Percentiles rank a stretch among this genome's conserved stretches.
Evolutionary conservation across 1,140 invertebrate species (phyloP).

Genomic region (Leptinotarsa lineolata): DNA sequence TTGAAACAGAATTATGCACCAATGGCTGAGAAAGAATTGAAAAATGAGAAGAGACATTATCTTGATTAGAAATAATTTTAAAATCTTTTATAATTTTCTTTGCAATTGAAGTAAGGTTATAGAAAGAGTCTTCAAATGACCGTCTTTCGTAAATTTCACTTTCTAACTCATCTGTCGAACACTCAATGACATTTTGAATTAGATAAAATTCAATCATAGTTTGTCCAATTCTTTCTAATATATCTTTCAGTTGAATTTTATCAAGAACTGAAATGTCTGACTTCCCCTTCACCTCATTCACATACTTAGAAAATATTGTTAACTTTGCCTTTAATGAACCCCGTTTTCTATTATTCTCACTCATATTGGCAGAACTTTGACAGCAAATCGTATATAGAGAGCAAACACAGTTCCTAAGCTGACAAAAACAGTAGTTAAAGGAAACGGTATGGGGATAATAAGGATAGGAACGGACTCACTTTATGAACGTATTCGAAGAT

Average conservation of each 20-base stretch:
- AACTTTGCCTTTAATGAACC: conserved; percentile 25
- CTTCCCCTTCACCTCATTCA: conserved; percentile 1
- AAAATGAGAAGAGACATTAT: conserved; percentile 1
- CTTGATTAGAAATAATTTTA: conserved; percentile 5
- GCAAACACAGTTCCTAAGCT: too few relatives aligned
- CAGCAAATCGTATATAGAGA: too few relatives aligned
- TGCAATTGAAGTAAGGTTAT: conserved; percentile 12
- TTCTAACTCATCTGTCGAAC: conserved; percentile 7
- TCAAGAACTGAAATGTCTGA: background rate
- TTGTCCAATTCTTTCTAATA: conserved; percentile 7
- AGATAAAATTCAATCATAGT: conserved; percentile 20
- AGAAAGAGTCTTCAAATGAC: conserved; percentile 22
- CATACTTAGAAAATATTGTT: conserved; percentile 24
- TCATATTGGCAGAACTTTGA: background rate
- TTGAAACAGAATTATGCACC: background rate
- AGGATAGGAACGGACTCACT: too few relatives aligned
- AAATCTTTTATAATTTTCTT: conserved; percentile 18
- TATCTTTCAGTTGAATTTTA: background rate
- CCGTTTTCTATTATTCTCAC: conserved; percentile 12
- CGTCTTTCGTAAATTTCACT: background rate
- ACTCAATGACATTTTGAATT: conserved; percentile 24
- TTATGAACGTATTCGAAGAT: too few relatives aligned
- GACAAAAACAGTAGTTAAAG: too few relatives aligned
- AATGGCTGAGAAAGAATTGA: background rate
- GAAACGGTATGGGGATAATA: too few relatives aligned